These are phyloP conservation scores for Lacerta bilineata DNA, from an alignment of 2,797 vertebrate species.

Conservation along the genomic window DNA sequence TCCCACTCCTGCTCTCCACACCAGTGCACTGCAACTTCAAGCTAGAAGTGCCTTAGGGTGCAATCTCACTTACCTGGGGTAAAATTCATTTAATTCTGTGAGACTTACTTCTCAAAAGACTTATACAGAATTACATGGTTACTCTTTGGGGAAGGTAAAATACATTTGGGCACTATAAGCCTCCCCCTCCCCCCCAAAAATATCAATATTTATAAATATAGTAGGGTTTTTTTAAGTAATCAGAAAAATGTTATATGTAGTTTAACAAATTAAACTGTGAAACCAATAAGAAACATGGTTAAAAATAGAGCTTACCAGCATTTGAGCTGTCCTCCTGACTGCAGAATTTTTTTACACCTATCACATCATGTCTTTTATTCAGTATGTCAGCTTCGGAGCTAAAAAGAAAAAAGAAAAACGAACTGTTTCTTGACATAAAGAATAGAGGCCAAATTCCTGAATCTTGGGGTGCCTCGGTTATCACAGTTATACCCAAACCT, in stretches of 20 bases:
- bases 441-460: too few species aligned
- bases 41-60: neutral
- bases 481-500: too few species aligned
- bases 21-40: neutral
- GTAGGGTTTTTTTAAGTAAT: neutral
- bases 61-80: neutral
- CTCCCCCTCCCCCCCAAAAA: neutral
- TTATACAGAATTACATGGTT: neutral
- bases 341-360: neutral
- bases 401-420: neutral
- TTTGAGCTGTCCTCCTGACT: neutral
- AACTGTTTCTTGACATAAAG: too few species aligned
- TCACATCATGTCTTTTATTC: neutral
- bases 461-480: too few species aligned
- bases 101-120: neutral
- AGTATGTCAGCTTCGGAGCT: constrained; percentile 9
- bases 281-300: neutral
- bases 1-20: neutral
- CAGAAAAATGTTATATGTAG: neutral
- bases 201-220: too few species aligned
- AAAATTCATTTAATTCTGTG: neutral
- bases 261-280: neutral
- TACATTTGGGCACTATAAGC: neutral
- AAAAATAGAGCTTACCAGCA: neutral
- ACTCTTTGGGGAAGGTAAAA: neutral